phyloP scores from a whole-genome alignment of 2,797 vertebrate species.

The Danionella dracula region DNA sequence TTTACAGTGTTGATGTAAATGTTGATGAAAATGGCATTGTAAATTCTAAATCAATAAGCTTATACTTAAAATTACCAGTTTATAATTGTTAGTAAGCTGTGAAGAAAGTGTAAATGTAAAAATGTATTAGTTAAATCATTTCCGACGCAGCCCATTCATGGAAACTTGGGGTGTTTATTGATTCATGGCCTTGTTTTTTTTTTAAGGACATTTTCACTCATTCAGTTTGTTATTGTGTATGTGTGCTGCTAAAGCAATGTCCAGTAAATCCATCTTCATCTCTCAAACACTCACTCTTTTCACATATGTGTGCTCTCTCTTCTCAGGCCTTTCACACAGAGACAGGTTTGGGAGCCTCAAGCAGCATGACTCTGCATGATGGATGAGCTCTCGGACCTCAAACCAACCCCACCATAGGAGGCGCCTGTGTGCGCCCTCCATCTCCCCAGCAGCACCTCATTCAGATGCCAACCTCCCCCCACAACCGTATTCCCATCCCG shows the following conservation, averaged over 20 bases:
- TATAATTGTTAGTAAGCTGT: too few species aligned
- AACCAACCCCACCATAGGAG: constrained; percentile 40
- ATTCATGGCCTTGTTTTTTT: too few species aligned
- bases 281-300: constrained; percentile 6
- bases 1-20: too few species aligned
- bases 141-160: too few species aligned
- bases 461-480: constrained; percentile 31
- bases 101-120: too few species aligned
- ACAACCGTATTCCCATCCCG: constrained; percentile 4
- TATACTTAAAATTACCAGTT: too few species aligned
- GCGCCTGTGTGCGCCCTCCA: constrained; percentile 37
- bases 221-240: not conserved
- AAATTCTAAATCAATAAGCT: too few species aligned
- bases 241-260: not conserved
- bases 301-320: not conserved
- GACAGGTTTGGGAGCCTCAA: constrained; percentile 37
- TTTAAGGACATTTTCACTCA: not conserved
- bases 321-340: constrained; percentile 18
- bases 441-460: constrained; percentile 41
- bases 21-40: too few species aligned
- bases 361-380: constrained; percentile 47
- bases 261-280: not conserved
- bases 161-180: too few species aligned
- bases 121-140: too few species aligned
- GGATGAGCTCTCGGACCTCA: constrained; percentile 44